Evolutionary conservation across 2,113 vertebrate genomes (phyloP).

Genomic region (human): DNA sequence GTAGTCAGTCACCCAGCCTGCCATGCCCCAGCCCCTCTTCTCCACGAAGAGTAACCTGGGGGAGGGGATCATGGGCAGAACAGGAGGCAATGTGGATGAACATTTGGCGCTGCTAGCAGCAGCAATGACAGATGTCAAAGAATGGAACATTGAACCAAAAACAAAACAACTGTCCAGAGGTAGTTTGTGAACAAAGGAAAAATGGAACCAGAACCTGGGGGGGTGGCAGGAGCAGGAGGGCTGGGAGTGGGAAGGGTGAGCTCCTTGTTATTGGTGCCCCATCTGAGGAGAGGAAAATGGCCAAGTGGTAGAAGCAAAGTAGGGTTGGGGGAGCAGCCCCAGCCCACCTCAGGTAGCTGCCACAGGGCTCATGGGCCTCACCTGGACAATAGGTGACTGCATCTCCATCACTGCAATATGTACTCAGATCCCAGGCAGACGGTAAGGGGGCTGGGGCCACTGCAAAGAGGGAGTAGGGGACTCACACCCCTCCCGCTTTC

Average conservation of each 20-base stretch:
- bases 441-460: neutral
- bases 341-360: neutral
- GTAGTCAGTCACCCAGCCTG: conserved; percentile 40
- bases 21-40: conserved; percentile 21
- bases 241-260: neutral
- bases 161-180: conserved; percentile 81
- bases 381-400: too few relatives aligned
- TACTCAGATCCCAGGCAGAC: neutral
- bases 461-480: neutral
- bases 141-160: conserved; percentile 80
- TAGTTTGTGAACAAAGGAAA: conserved; percentile 71
- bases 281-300: too few relatives aligned
- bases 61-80: neutral
- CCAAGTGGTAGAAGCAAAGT: neutral
- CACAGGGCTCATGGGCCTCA: neutral
- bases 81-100: conserved; percentile 50
- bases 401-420: neutral
- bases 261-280: too few relatives aligned
- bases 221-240: conserved; percentile 42
- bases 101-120: conserved; percentile 75
- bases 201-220: conserved; percentile 76
- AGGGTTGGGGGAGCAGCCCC: neutral
- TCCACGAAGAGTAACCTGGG: neutral
- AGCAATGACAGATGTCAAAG: conserved; percentile 82
- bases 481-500: neutral